Base-by-base conservation (phyloP, 2,797 vertebrate genomes). In the Odontamblyopus lacepedii region DNA sequence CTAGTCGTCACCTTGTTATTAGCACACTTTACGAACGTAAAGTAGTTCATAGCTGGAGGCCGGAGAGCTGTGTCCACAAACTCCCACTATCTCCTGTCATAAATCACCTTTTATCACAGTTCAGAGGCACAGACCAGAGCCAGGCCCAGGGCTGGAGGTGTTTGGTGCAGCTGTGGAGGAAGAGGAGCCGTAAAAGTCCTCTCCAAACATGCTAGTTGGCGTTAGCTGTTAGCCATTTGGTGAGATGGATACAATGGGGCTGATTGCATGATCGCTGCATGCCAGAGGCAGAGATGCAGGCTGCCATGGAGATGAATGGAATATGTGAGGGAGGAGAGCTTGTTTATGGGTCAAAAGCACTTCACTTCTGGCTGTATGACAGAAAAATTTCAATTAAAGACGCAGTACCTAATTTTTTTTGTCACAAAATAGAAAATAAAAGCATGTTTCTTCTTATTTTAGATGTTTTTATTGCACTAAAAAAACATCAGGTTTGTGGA, bases 41-140 rank as follows among this genome's bases (percentile, higher is more conserved):
- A 30, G 26, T 27, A 6, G 12, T 27, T 60, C 27, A 60, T 27
- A 44, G 69, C 75, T 79, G 35, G 70, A 77, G 80, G 83, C 83
- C 69, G 79, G 71, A 63, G 67, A 79, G 73, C 83, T 87, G 5
- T 35, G 84, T 90, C 89, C 90, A 87, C 89, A 90, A 72, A 82
- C 83, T 78, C 83, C 74, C 79, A 76, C 74, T 63, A 73, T 77
- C 66, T 32, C 65, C 3, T 69, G 67, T 82, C 64, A 76, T 91
- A 92, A 92, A 92, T 92, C 35, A 38, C 7, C 85, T 55, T 35
- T 41, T 64, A 63, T 87, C 81, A 89, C 85, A 77, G 85, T 7
- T 13, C 62, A 6, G 75, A 78, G 80, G 82, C 81, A 75, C 70
- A 75, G 63, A 70, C 67, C 61, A 82, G 83, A 67, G 76, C 29